Conservation (phyloP, 2,113 vertebrate genomes). For the Hippocampus comes region DNA sequence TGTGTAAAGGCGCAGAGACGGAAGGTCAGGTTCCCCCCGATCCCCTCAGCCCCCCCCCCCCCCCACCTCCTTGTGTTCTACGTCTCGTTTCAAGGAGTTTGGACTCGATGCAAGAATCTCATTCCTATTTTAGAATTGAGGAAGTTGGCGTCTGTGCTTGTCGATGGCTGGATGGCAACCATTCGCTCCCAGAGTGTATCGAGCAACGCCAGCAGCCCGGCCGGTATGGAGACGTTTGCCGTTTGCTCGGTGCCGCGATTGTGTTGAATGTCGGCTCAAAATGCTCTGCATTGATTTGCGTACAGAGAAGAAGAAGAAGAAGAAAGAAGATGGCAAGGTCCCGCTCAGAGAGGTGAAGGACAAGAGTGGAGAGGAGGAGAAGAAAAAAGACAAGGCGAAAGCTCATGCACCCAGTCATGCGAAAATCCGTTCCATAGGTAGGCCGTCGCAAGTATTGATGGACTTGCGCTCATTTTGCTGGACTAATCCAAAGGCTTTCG, state of each 20-base stretch:
- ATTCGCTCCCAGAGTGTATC: slow-evolving; percentile 89
- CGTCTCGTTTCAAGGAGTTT: background rate
- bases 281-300: background rate
- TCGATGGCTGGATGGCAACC: slow-evolving; percentile 93
- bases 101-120: background rate
- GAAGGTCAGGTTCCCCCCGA: slow-evolving; percentile 74
- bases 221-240: slow-evolving; percentile 48
- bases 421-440: slow-evolving; percentile 92
- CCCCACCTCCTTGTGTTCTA: background rate
- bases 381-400: slow-evolving; percentile 88
- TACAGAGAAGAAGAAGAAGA: slow-evolving; percentile 81
- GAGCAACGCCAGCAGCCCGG: slow-evolving; percentile 61
- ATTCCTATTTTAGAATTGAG: slow-evolving; percentile 75
- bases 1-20: slow-evolving; percentile 88
- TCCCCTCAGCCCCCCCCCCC: too few species aligned
- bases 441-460: background rate
- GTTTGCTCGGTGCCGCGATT: background rate
- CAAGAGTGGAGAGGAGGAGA: slow-evolving; percentile 80
- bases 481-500: slow-evolving; percentile 3
- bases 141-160: slow-evolving; percentile 83
- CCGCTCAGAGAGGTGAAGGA: slow-evolving; percentile 64
- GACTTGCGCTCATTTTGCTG: background rate
- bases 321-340: slow-evolving; percentile 80
- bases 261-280: background rate
- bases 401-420: slow-evolving; percentile 88